Evolutionary conservation across 2,888 invertebrate species (phyloP).

Genomic region (Globia sparganii): DNA sequence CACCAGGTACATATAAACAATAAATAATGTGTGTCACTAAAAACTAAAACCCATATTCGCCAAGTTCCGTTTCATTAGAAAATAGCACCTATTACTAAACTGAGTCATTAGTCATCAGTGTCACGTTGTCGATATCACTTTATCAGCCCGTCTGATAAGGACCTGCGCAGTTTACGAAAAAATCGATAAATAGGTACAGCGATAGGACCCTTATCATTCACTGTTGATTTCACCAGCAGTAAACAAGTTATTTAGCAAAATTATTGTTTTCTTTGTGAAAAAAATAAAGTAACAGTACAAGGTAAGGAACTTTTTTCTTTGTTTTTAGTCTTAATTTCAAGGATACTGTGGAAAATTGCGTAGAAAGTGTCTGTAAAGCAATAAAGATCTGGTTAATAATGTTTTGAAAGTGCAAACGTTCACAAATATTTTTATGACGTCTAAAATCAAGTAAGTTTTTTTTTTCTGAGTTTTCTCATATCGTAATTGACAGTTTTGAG

Average conservation of each 20-base stretch:
- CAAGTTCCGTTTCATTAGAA: not conserved
- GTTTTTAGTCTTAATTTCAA: not conserved
- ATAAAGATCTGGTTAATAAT: not conserved
- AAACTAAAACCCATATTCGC: not conserved
- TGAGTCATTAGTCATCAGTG: conserved; percentile 41
- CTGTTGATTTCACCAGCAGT: conserved; percentile 53
- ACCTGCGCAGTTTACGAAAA: conserved; percentile 51
- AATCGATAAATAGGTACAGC: conserved; percentile 71
- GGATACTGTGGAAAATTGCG: not conserved
- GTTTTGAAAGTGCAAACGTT: not conserved
- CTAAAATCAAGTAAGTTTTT: no score
- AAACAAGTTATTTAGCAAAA: conserved; percentile 50
- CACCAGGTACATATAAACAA: not conserved
- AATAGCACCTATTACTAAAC: conserved; percentile 18
- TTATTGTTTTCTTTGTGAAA: conserved; percentile 48
- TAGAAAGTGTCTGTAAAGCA: no score
- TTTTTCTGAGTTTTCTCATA: no score
- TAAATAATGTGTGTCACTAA: not conserved
- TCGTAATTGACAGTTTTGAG: not conserved
- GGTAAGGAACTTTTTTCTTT: conserved; percentile 44
- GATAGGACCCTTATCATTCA: conserved; percentile 65
- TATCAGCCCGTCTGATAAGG: conserved; percentile 60
- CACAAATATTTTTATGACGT: not conserved
- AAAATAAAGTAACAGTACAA: conserved; percentile 27
- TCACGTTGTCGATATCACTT: conserved; percentile 66